A percentile compares a stretch with the other conserved stretches of the same genome.
Evolutionary conservation across 92 coral and sea anemone genomes (phyloP).

Genomic region (Montipora capitata): DNA sequence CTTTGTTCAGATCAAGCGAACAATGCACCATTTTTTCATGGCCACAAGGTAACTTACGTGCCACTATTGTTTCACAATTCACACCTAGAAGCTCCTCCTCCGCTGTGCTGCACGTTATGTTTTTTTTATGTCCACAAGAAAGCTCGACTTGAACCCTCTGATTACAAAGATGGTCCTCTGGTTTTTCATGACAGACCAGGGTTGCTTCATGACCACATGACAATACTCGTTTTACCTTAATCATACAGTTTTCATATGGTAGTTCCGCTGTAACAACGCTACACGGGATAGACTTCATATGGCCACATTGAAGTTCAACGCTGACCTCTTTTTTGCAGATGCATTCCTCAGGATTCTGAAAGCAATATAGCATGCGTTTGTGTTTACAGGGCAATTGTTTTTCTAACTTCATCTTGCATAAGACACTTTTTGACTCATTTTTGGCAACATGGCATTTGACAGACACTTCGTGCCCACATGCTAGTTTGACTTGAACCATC

Average conservation of each 20-base stretch:
- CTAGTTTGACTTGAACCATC: slow-evolving; percentile 10
- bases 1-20: background rate
- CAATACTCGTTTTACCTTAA: background rate
- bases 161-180: background rate
- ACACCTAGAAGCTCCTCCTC: background rate
- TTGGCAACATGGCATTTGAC: slow-evolving; percentile 5
- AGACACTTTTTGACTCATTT: background rate
- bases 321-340: slow-evolving; percentile 10
- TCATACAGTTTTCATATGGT: background rate
- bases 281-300: slow-evolving; percentile 23
- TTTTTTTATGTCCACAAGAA: slow-evolving; percentile 32
- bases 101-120: slow-evolving; percentile 7
- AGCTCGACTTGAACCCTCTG: background rate
- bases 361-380: slow-evolving; percentile 3
- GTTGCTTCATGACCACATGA: slow-evolving; percentile 60
- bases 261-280: background rate
- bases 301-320: slow-evolving; percentile 24
- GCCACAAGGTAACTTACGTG: slow-evolving; percentile 59
- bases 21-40: slow-evolving; percentile 75
- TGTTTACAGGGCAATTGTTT: slow-evolving; percentile 58
- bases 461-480: slow-evolving; percentile 57
- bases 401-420: slow-evolving; percentile 41
- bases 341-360: slow-evolving; percentile 10
- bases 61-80: slow-evolving; percentile 1
- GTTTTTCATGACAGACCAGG: slow-evolving; percentile 31